Base-by-base conservation (phyloP, 1,140 invertebrate genomes). In the Cardiocondyla obscurior region DNA sequence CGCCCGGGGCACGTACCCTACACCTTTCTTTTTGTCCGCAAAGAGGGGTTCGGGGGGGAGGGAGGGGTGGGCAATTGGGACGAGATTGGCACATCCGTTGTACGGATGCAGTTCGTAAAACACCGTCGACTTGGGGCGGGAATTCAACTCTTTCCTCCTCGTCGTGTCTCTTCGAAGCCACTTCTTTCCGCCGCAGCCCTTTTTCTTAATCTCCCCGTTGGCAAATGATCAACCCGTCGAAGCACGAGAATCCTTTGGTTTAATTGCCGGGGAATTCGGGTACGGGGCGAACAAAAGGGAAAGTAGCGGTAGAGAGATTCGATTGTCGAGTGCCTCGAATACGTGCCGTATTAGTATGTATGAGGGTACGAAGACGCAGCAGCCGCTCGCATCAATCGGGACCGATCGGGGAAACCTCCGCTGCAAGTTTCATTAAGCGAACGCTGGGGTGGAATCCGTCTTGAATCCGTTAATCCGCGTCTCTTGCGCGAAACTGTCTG, bases 371-470 rank as follows among this genome's bases (percentile, higher is more conserved):
- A 77, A 77, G 33, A 39, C n/a, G 5, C 0, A 28, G 44, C 44
- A 28, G n/a, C 8, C 14, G 8, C 62, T 39, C 49, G 22, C 19
- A 51, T 36, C 55, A 51, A 28, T 36, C 12, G 5, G 2, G 0
- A 2, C 19, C 25, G 14, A 16, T 53, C 33, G 16, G n/a, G 44
- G 30, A 77, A 69, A 69, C 33, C 46, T 53, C 36, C 19, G 22
- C 22, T 79, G 62, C 62, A 67, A 69, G 36, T 69, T 79, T 79
- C 74, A 79, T 60, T 69, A 51, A 25, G 33, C 14, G 10, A 53
- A 14, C 12, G 14, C 7, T 14, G n/a, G 58, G 22, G 22, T n/a
- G n/a, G 42, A 8, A 67, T 67, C 22, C 16, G 33, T 30, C 46
- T 42, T 25, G 25, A 39, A 74, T 57, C 42, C 6, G 10, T 19